These are phyloP conservation scores for Alcedo quadribrachys DNA, from an alignment of 2,797 vertebrate species.

Conservation along the genomic window DNA sequence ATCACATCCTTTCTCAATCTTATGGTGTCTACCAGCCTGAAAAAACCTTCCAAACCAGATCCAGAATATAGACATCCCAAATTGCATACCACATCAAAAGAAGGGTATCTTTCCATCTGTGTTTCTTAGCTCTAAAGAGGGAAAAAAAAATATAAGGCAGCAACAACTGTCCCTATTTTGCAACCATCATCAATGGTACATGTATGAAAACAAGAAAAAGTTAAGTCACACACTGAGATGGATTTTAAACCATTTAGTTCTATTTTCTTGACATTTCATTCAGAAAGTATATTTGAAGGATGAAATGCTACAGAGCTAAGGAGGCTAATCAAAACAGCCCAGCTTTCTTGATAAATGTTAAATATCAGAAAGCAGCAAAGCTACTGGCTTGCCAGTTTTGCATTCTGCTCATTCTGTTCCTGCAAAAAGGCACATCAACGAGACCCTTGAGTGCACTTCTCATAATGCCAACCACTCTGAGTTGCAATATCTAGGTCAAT, in stretches of 20 bases:
- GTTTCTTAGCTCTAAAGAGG: neutral
- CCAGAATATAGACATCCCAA: neutral
- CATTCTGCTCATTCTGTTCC: neutral
- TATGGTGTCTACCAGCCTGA: neutral
- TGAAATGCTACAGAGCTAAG: neutral
- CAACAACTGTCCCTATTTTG: neutral
- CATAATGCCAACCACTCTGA: neutral
- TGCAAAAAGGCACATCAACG: neutral
- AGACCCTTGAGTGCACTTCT: neutral
- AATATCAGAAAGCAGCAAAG: neutral
- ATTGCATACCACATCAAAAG: neutral
- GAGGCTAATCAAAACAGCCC: neutral
- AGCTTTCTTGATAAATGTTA: neutral
- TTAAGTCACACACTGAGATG: neutral
- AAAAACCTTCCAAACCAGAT: neutral
- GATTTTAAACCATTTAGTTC: neutral
- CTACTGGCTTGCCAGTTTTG: neutral
- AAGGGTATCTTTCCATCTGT: neutral
- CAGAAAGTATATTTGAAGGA: neutral
- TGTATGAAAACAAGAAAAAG: neutral
- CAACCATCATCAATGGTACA: neutral
- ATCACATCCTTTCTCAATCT: neutral
- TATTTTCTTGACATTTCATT: neutral
- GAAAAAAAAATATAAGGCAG: neutral
- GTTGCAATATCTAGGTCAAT: neutral